Evolutionary conservation across 2,888 invertebrate genomes (phyloP).

Genomic region (Mythimna albipuncta): DNA sequence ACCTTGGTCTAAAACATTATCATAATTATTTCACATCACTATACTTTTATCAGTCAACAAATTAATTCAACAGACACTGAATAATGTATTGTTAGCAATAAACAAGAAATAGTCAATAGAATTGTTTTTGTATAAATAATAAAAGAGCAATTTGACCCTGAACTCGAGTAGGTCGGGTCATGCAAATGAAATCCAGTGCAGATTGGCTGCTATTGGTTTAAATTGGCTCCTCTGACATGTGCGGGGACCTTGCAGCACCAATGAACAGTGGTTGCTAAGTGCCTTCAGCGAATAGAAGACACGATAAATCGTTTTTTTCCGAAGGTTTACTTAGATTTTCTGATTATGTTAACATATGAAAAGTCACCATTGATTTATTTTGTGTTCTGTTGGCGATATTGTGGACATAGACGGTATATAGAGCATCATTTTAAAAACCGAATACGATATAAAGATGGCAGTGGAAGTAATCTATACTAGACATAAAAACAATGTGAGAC

Average conservation of each 20-base stretch:
- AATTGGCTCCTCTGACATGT: constrained; percentile 45
- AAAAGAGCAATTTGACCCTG: constrained; percentile 35
- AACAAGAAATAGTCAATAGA: constrained; percentile 16
- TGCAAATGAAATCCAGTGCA: constrained; percentile 47
- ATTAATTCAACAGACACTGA: constrained; percentile 25
- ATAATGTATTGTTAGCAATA: constrained; percentile 32
- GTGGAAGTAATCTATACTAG: too few species aligned
- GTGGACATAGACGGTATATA: neutral
- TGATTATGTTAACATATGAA: constrained; percentile 22
- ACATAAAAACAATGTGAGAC: neutral
- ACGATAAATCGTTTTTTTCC: constrained; percentile 22
- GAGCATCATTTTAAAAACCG: neutral
- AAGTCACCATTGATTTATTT: constrained; percentile 30
- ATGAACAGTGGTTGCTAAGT: constrained; percentile 23
- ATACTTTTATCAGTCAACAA: constrained; percentile 30
- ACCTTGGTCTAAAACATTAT: constrained; percentile 30
- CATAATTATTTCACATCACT: constrained; percentile 32
- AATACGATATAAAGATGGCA: too few species aligned
- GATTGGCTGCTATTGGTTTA: constrained; percentile 48
- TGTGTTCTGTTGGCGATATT: constrained; percentile 11
- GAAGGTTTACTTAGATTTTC: constrained; percentile 36
- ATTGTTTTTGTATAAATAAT: constrained; percentile 22
- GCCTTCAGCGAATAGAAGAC: constrained; percentile 1
- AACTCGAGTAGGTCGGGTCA: constrained; percentile 31
- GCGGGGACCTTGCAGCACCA: constrained; percentile 43